Conservation (phyloP, 1,140 invertebrate species). For the Bombus sibiricus region DNA sequence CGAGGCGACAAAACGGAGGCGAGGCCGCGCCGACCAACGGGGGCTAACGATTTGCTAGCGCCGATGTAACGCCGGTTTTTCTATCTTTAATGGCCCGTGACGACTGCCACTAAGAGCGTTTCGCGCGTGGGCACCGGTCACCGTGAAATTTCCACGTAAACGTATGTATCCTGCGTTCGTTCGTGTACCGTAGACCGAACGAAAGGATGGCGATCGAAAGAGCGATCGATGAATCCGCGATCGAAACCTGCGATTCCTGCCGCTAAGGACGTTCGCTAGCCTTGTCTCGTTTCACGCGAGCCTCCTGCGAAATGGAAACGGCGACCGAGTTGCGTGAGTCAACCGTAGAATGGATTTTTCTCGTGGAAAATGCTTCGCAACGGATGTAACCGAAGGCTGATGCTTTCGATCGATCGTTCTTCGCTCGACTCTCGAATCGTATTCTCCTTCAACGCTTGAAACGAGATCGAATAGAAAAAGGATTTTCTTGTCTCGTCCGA, state of each 20-base stretch:
- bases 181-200: not conserved
- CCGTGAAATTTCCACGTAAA: not conserved
- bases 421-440: not conserved
- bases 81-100: slow-evolving; percentile 31
- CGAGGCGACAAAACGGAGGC: not conserved
- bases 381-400: not conserved
- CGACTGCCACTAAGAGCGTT: not conserved
- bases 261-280: slow-evolving; percentile 10
- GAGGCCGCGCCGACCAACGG: not conserved
- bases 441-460: not conserved
- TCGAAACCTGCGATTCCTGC: not conserved
- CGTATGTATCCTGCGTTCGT: not conserved
- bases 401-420: not conserved
- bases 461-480: no score
- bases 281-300: not conserved
- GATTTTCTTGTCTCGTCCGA: no score
- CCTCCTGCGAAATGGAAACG: not conserved
- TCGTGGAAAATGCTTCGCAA: not conserved
- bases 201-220: slow-evolving; percentile 1
- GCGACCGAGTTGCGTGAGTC: not conserved
- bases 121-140: not conserved
- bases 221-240: slow-evolving; percentile 1
- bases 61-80: slow-evolving; percentile 22
- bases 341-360: not conserved
- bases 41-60: slow-evolving; percentile 23